These are phyloP conservation scores for Rallus limicola DNA, from an alignment of 2,113 vertebrate species.

Conservation along the genomic window DNA sequence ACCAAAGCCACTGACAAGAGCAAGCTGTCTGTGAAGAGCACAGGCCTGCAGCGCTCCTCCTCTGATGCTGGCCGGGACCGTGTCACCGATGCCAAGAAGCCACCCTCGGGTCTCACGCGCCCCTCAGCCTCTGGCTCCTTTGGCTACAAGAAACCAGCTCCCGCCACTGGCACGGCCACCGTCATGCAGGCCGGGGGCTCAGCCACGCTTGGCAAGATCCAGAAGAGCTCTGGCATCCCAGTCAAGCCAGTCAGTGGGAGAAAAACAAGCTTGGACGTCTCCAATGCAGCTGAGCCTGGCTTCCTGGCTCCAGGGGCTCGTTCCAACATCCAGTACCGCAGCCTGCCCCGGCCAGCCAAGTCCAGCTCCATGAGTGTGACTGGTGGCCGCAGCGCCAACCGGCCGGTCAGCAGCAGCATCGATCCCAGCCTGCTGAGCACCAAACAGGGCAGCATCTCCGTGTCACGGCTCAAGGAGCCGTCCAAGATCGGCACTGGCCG, in stretches of 20 bases:
- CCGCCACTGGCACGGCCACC: conserved; percentile 81
- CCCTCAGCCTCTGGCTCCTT: conserved; percentile 88
- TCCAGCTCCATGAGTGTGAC: conserved; percentile 92
- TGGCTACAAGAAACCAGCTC: conserved; percentile 89
- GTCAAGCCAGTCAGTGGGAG: conserved; percentile 88
- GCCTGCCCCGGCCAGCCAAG: conserved; percentile 94
- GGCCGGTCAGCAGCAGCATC: conserved; percentile 88
- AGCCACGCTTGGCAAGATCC: conserved; percentile 81
- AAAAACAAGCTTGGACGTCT: conserved; percentile 93
- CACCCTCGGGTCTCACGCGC: conserved; percentile 87
- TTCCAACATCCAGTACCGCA: conserved; percentile 93
- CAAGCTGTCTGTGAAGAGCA: conserved; percentile 85
- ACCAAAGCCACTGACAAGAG: conserved; percentile 87
- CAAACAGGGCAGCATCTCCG: conserved; percentile 74
- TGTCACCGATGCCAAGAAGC: conserved; percentile 85
- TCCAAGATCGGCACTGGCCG: conserved; percentile 78
- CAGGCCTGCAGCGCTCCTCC: conserved; percentile 90
- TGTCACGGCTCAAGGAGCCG: conserved; percentile 85
- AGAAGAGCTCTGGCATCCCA: conserved; percentile 91
- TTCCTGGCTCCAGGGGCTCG: conserved; percentile 90
- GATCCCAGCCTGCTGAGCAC: conserved; percentile 85
- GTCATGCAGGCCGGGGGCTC: conserved; percentile 89
- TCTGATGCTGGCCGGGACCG: conserved; percentile 92
- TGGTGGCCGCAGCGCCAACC: conserved; percentile 71
- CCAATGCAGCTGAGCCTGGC: conserved; percentile 79